Conservation (phyloP, 2,888 invertebrate genomes). For the Xanthostigma xanthostigma region DNA sequence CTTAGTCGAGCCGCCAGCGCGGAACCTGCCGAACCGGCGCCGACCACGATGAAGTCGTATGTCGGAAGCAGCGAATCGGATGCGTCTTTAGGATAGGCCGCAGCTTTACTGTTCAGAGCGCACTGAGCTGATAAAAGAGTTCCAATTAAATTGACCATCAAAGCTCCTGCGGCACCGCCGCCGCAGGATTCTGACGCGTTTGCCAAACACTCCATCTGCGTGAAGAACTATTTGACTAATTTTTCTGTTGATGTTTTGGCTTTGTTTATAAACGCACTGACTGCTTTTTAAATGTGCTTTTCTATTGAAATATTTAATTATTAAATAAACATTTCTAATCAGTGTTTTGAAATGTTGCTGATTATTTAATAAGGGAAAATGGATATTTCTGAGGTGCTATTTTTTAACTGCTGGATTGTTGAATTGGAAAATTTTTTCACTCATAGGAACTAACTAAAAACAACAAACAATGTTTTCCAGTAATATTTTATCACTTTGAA, state of each 20-base stretch:
- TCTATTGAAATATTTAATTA: neutral
- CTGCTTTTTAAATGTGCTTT: slow-evolving; percentile 3
- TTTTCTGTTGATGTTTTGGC: too few species aligned
- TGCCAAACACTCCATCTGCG: slow-evolving; percentile 2
- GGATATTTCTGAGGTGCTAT: too few species aligned
- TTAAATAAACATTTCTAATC: neutral
- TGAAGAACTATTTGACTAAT: too few species aligned
- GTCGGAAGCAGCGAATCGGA: neutral
- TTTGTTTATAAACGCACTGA: slow-evolving; percentile 15
- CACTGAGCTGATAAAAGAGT: slow-evolving; percentile 3
- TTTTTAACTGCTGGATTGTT: too few species aligned
- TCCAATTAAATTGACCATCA: slow-evolving; percentile 1
- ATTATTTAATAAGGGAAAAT: too few species aligned
- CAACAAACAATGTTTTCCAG: too few species aligned
- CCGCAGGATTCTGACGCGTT: slow-evolving; percentile 3
- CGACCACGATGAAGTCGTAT: slow-evolving; percentile 36
- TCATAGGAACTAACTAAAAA: too few species aligned
- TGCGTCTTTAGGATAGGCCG: neutral
- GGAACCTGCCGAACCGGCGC: slow-evolving; percentile 26
- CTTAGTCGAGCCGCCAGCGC: slow-evolving; percentile 23
- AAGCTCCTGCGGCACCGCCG: neutral
- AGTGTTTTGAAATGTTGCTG: neutral
- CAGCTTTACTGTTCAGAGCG: neutral
- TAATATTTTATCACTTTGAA: too few species aligned
- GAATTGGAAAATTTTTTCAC: too few species aligned